phyloP scores from a whole-genome alignment of 2,113 vertebrate genomes.

The Ameiurus melas region DNA sequence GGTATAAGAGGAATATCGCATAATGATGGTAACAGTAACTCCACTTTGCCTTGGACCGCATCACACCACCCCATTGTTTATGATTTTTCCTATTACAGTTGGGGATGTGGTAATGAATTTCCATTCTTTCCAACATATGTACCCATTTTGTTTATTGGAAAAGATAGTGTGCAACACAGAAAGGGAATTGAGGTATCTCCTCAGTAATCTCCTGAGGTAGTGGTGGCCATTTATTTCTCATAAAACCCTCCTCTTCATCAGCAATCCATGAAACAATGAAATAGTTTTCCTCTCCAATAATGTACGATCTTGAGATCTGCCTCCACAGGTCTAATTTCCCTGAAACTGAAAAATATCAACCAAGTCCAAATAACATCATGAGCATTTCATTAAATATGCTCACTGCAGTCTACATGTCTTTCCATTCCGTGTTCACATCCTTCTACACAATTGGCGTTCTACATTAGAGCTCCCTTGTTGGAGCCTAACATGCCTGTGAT shows the following conservation, averaged over 20 bases:
- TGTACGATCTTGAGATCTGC: not conserved
- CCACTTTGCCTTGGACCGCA: not conserved
- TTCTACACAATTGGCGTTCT: not conserved
- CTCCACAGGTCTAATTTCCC: not conserved
- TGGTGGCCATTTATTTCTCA: not conserved
- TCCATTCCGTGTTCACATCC: not conserved
- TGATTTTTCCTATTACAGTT: not conserved
- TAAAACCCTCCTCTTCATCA: not conserved
- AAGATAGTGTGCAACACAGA: not conserved
- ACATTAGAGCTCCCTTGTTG: constrained; percentile 23
- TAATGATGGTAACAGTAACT: not conserved
- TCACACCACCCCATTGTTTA: not conserved
- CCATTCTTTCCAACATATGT: not conserved
- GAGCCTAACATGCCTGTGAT: constrained; percentile 22
- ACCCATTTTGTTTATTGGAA: not conserved
- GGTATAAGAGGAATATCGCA: not conserved
- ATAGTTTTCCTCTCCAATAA: not conserved
- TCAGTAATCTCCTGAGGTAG: not conserved
- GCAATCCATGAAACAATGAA: not conserved
- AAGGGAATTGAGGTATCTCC: not conserved
- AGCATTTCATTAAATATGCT: not conserved
- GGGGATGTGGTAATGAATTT: not conserved
- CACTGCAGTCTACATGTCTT: not conserved
- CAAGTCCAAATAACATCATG: not conserved
- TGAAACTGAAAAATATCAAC: not conserved